Conservation (phyloP, 2,888 invertebrate genomes). For the Caenorhabditis sp. region DNA sequence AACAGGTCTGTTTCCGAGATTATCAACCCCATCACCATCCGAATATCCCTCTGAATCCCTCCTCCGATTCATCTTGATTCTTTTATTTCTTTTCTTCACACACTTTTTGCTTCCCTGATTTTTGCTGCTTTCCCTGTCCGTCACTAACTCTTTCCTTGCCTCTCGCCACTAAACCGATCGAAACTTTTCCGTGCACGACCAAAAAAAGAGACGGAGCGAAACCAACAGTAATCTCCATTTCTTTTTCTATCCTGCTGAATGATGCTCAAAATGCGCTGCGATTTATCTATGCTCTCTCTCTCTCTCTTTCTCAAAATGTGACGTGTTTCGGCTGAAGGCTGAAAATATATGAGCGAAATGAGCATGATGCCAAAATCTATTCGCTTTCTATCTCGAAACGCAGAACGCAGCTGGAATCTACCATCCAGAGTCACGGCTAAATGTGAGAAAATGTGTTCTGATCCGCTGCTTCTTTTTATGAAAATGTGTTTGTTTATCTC, state of each 20-base stretch:
- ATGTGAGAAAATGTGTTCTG: slow-evolving; percentile 40
- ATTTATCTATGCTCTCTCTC: slow-evolving; percentile 27
- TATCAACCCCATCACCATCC: slow-evolving; percentile 72
- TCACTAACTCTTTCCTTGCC: slow-evolving; percentile 58
- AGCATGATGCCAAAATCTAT: slow-evolving; percentile 24
- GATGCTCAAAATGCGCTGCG: slow-evolving; percentile 26
- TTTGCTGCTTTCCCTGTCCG: slow-evolving; percentile 31
- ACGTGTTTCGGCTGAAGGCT: slow-evolving; percentile 33
- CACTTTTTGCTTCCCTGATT: slow-evolving; percentile 41
- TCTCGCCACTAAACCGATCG: slow-evolving; percentile 34
- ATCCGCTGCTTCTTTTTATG: slow-evolving; percentile 46
- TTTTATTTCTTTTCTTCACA: slow-evolving; percentile 42
- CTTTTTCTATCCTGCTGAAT: slow-evolving; percentile 32
- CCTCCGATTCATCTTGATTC: slow-evolving; percentile 48
- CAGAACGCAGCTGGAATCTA: background rate
- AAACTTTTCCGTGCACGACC: slow-evolving; percentile 43
- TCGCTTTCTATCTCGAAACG: background rate
- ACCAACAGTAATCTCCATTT: slow-evolving; percentile 12
- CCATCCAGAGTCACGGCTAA: background rate
- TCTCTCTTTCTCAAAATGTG: too few relatives aligned
- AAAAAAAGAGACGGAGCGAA: slow-evolving; percentile 6
- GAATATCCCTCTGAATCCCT: slow-evolving; percentile 21
- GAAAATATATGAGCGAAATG: slow-evolving; percentile 7
- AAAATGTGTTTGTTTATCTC: slow-evolving; percentile 42
- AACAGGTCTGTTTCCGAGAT: slow-evolving; percentile 81